phyloP scores from a whole-genome alignment of 2,797 vertebrate species.

The Acanthornis magna region DNA sequence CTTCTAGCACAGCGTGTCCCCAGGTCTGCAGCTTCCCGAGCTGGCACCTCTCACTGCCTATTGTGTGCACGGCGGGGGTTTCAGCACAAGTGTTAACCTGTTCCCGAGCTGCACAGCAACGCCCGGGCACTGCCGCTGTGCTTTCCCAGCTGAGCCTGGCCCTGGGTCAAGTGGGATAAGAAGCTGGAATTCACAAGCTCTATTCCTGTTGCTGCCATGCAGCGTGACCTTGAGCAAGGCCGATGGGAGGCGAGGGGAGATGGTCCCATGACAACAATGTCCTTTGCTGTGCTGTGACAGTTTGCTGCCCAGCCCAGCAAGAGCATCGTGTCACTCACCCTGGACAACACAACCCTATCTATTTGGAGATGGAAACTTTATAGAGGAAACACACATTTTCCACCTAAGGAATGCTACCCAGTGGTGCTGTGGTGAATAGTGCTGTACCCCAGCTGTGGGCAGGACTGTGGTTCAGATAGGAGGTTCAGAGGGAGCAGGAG shows the following conservation, averaged over 20 bases:
- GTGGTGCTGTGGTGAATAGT: rapidly evolving
- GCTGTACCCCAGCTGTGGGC: neutral
- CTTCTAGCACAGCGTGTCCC: constrained; percentile 34
- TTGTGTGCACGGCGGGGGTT: neutral
- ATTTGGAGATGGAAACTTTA: neutral
- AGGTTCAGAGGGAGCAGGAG: neutral
- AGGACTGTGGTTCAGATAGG: neutral
- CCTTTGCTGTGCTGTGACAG: neutral
- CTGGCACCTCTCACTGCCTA: constrained; percentile 16
- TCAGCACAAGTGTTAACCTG: neutral
- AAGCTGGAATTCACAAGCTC: constrained; percentile 10
- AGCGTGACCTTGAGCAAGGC: constrained; percentile 31
- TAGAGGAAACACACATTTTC: neutral
- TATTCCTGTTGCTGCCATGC: constrained; percentile 5
- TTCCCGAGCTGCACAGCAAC: neutral
- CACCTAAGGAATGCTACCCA: neutral
- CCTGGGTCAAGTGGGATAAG: constrained; percentile 24
- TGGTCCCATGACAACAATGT: rapidly evolving
- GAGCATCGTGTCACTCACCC: neutral
- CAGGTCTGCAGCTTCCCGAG: neutral
- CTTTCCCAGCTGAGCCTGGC: constrained; percentile 20
- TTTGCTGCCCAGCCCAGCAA: neutral
- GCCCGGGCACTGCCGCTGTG: neutral
- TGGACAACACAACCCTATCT: rapidly evolving
- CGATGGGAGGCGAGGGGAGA: rapidly evolving